Base-by-base conservation (phyloP, 1,140 invertebrate species). In the Maniola jurtina region DNA sequence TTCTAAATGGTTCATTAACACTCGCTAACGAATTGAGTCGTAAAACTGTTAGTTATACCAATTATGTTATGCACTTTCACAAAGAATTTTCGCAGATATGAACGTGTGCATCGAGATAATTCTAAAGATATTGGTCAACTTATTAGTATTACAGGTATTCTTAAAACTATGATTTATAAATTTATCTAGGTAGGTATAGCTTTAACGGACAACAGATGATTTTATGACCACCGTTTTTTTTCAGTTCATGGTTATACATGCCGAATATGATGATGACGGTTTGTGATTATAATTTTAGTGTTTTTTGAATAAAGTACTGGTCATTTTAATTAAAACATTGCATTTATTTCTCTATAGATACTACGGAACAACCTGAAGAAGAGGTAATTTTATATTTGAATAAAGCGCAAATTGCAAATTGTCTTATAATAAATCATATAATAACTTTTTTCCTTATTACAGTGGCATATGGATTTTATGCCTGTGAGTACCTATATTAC, bases 381-480 rank as follows among this genome's bases (percentile, higher is more conserved):
- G 83, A 84, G 70, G 83, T 84, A 74, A 50, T 54, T 45, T 45
- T 16, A 34, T 35, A 48, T 58, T 52, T 6, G 15, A 52, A 42
- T 16, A 38, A 35, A 52, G 25, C 4, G 25, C 25, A 25, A 36
- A 40, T 2, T 56, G 34, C 8, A 36, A 35, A 58, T 58, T 50
- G 1, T 10, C 8, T 42, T 42, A 10, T 35, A 25, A 10, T 40
- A 52, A 8, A 42, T 52, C 50, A n/a, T 42, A 59, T 6, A 54
- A 59, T 36, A 56, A 25, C 42, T 40, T 57, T 60, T 66, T 64
- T 71, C 59, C 57, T 52, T 71, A 66, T 86, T 87, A 61, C 77
- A 89, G 84, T 89, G 87, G 87, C 87, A 89, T 71, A 89, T 89
- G 87, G 87, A 89, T 69, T 89, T 89, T 62, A 88, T 89, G 84